A percentile compares a stretch with the other conserved stretches of the same genome.
Conservation (phyloP, 2,888 invertebrate genomes). For the Lycophotia porphyrea region DNA sequence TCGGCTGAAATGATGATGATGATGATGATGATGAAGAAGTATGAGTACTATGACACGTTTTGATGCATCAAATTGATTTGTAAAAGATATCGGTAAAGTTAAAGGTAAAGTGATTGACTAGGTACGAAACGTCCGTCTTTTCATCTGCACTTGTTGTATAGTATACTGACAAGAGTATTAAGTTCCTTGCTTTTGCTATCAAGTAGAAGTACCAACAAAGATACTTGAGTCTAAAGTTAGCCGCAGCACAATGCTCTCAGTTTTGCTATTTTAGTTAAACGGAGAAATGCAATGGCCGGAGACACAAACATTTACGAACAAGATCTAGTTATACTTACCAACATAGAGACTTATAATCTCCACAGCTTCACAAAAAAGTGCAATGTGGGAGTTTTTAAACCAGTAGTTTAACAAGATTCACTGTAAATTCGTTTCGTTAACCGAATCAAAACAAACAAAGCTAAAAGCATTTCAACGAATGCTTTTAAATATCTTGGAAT, state of each 20-base stretch:
- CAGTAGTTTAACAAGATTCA: slow-evolving; percentile 23
- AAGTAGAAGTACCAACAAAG: neutral
- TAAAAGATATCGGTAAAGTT: neutral
- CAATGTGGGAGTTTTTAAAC: slow-evolving; percentile 7
- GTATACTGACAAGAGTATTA: neutral
- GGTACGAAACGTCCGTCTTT: neutral
- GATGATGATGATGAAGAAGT: too few species aligned
- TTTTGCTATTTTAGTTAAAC: neutral
- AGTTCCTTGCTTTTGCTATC: neutral
- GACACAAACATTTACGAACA: slow-evolving; percentile 10
- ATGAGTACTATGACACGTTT: neutral
- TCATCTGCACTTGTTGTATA: neutral
- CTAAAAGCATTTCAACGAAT: slow-evolving; percentile 43
- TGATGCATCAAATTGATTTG: neutral
- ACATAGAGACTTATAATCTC: slow-evolving; percentile 5
- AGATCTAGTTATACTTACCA: neutral
- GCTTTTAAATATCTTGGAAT: slow-evolving; percentile 5
- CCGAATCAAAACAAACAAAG: slow-evolving; percentile 45
- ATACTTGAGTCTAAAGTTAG: slow-evolving; percentile 5
- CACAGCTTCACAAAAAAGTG: neutral
- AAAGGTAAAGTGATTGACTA: neutral
- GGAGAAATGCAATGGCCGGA: neutral
- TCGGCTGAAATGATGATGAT: too few species aligned
- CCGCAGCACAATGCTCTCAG: neutral
- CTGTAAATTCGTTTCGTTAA: neutral